These are phyloP conservation scores for Melierax canorus DNA, from an alignment of 2,113 vertebrate genomes.

Conservation along the genomic window DNA sequence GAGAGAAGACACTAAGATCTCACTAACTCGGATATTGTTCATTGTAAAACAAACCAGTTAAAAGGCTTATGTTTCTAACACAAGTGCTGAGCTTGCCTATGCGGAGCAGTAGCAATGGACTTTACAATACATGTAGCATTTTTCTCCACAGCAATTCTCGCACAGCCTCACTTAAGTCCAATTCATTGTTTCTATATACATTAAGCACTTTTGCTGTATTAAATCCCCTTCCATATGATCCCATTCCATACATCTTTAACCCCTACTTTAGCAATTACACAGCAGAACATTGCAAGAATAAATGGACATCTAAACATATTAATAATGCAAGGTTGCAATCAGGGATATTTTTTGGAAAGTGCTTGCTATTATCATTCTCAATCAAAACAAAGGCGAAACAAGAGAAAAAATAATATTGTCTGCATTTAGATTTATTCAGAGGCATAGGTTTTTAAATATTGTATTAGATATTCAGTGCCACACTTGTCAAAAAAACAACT, in stretches of 20 bases:
- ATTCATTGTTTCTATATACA: not conserved
- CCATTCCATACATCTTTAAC: not conserved
- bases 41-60: not conserved
- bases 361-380: not conserved
- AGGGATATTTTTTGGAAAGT: not conserved
- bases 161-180: not conserved
- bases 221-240: not conserved
- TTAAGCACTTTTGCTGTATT: not conserved
- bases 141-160: not conserved
- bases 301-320: not conserved
- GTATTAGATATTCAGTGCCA: not conserved
- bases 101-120: not conserved
- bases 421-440: not conserved
- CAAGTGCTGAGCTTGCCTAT: not conserved
- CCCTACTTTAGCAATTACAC: not conserved
- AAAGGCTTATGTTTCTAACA: not conserved
- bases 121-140: not conserved
- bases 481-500: not conserved
- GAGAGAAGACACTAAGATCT: not conserved
- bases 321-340: not conserved
- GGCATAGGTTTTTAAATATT: not conserved
- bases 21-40: not conserved
- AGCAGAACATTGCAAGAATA: not conserved
- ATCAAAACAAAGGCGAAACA: not conserved
- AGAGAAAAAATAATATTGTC: not conserved